Evolutionary conservation across 1,140 invertebrate species (phyloP).

Genomic region (Zaprionus camerounensis): DNA sequence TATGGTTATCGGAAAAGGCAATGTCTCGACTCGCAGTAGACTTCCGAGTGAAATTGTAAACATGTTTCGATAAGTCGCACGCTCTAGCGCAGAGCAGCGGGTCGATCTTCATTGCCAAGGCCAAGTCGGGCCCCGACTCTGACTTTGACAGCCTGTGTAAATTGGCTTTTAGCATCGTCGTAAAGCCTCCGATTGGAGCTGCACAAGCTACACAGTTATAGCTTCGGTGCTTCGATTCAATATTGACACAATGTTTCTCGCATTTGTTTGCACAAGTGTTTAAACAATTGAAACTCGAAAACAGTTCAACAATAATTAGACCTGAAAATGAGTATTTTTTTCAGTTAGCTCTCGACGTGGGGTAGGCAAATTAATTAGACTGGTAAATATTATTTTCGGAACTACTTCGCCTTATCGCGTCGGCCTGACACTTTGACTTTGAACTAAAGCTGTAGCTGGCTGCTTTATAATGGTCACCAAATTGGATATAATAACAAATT

Average conservation of each 20-base stretch:
- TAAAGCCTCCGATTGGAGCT: constrained; percentile 1
- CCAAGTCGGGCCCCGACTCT: neutral
- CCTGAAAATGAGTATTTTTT: constrained; percentile 30
- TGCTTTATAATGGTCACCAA: neutral
- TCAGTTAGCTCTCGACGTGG: neutral
- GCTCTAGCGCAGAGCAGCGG: neutral
- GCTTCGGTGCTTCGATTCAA: constrained; percentile 36
- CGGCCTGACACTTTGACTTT: constrained; percentile 8
- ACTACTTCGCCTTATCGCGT: constrained; percentile 24
- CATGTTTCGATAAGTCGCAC: constrained; percentile 41
- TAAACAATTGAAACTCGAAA: constrained; percentile 46
- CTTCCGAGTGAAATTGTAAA: constrained; percentile 55
- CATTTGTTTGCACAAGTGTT: constrained; percentile 59
- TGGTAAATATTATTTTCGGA: constrained; percentile 68
- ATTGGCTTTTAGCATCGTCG: constrained; percentile 24
- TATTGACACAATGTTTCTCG: constrained; percentile 30
- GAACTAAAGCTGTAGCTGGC: neutral
- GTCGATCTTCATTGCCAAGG: constrained; percentile 30
- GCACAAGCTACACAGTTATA: constrained; percentile 35
- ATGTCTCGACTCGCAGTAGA: neutral
- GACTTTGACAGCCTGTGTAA: constrained; percentile 7
- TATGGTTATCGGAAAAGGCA: neutral
- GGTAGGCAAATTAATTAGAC: constrained; percentile 45
- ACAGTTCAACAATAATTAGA: constrained; percentile 61
- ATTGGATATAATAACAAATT: constrained; percentile 7